Conservation (phyloP, 1,140 invertebrate species). For the Oreohelix idahoensis region DNA sequence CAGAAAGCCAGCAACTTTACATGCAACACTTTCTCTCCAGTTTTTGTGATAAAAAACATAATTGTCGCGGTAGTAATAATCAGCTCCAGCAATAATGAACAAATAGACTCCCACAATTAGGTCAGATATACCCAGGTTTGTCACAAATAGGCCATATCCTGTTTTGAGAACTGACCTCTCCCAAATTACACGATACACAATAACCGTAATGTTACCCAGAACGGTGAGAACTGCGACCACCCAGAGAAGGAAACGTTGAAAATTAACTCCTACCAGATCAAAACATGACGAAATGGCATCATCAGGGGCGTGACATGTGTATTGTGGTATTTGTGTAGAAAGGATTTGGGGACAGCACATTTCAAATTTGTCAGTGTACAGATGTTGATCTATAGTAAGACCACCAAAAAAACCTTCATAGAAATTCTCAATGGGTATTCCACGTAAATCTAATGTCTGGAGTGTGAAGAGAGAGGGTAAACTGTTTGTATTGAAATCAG, state of each 20-base stretch:
- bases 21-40: slow-evolving; percentile 56
- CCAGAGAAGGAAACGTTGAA: slow-evolving; percentile 46
- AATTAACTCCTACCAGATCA: slow-evolving; percentile 44
- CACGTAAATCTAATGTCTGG: background rate
- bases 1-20: slow-evolving; percentile 58
- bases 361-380: slow-evolving; percentile 48
- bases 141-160: slow-evolving; percentile 48
- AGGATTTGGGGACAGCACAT: slow-evolving; percentile 51
- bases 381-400: background rate
- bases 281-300: slow-evolving; percentile 56
- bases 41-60: slow-evolving; percentile 54
- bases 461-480: background rate
- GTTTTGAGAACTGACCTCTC: slow-evolving; percentile 24
- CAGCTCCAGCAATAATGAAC: slow-evolving; percentile 59
- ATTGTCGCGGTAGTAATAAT: slow-evolving; percentile 52
- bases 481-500: background rate
- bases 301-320: slow-evolving; percentile 47
- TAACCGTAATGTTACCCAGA: slow-evolving; percentile 48
- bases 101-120: slow-evolving; percentile 66
- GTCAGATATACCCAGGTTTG: slow-evolving; percentile 62
- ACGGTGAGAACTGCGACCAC: slow-evolving; percentile 45
- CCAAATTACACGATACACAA: slow-evolving; percentile 42
- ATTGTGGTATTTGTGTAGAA: slow-evolving; percentile 31
- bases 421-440: background rate
- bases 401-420: background rate